Evolutionary conservation across 2,113 vertebrate genomes (phyloP), one percentile per base, ranked within the genome.

Genomic region (Zosterops japonicus): DNA sequence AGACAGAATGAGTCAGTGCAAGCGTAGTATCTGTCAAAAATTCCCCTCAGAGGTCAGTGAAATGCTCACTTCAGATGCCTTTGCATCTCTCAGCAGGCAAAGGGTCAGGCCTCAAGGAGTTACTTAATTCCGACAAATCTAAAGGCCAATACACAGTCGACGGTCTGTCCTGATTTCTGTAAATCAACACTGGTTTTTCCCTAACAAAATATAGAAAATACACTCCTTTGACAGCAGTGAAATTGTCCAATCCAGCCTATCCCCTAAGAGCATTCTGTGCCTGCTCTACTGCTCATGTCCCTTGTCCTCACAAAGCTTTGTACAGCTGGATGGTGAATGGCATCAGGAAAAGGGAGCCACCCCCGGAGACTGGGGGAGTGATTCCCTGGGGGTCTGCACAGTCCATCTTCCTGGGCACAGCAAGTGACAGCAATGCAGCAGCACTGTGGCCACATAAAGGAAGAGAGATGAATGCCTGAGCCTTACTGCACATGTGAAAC

Each of bases 401-500:
- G 0, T 14, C 5, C 3, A 0, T 50, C 33, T 17, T 61, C 29
- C 19, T 42, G 25, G 36, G 3, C 29, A 4, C 41, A 53, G 50
- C 46, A 52, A 6, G 22, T 24, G 36, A 12, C 28, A 53, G 52
- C 39, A 17, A 20, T 85, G 56, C 70, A 76, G 89, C 53, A 35
- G 47, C 22, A 33, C 4, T 39, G 23, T 64, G 41, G 21, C n/a
- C 55, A n/a, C 4, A 19, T 19, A 44, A 35, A 47, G 36, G 36
- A 47, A 15, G 17, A 24, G 23, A 1, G 12, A 19, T 3, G 5
- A 79, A 35, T 77, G 36, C 31, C 27, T 64, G 39, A 71, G 33
- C 35, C 14, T 76, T 47, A 27, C 9, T 64, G 35, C 11, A 27
- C 12, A 0, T 47, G 36, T 44, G 63, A 95, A 86, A 83, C 77